Base-by-base conservation (phyloP, 1,140 invertebrate genomes). In the Caenorhabditis latens region DNA sequence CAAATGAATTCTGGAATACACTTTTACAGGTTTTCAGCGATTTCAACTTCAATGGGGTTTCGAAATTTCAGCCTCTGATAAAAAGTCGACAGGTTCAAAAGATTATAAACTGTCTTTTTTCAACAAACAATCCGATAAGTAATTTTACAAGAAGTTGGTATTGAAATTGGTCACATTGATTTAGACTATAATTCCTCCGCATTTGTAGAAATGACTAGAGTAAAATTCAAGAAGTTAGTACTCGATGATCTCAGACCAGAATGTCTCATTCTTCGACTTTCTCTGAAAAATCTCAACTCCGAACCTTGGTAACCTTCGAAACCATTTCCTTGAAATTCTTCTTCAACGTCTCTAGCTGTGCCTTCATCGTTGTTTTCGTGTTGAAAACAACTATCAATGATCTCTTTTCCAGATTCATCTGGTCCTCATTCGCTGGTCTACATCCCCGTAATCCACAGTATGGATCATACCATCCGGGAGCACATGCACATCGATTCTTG, bases 361-460 rank as follows among this genome's bases (percentile, higher is more conserved):
- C 5, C 19, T 75, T 75, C 67, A 75, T 75, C 9, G 67, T 75
- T 8, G 67, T 75, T 46, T 75, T 75, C 19, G 43, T 75, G 46
- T 75, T 75, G 16, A 75, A 75, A 46, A 75, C 67, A 46, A 75
- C 24, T 6, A 75, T 75, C 42, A 75, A 46, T 0, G 67, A 75
- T 19, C 67, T 24, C 42, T 75, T 75, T 16, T 75, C 67, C 21
- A 75, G 43, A n/a, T 75, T 19, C 67, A 75, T n/a, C 19, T 75
- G 42, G 14, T 75, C 67, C 19, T 75, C 67, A 48, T 75, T 75
- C 46, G 67, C 42, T 8, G 67, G 67, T 46, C 67, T 43, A 75
- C 67, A 75, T 48, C 67, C 67, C 48, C 67, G 67, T 19, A 75
- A 24, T 46, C 67, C 67, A 75, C 67, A 75, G 16, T 75, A 75